Evolutionary conservation across 2,113 vertebrate species (phyloP), one percentile per base, ranked within the genome.

Genomic region (Lagopus muta): DNA sequence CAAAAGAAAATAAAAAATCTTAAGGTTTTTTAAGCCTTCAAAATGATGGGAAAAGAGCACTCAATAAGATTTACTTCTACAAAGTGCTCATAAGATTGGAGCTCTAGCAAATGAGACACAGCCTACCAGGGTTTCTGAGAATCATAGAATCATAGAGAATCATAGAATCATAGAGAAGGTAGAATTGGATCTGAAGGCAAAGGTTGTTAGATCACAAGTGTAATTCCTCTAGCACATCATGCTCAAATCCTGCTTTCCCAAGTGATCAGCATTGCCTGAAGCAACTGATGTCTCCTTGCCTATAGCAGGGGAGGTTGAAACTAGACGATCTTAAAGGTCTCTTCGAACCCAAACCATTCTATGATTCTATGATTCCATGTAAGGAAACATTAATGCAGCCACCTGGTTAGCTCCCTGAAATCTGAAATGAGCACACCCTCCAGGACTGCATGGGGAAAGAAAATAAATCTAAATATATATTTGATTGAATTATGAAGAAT

Each of bases 161-260:
- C 45, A 47, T 20, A 20, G 18, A 21, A 47, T 47, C 47, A 47
- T 21, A 47, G 47, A 47, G 69, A 77, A 83, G 55, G 38, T 65
- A 95, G 90, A 89, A 90, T 3, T 80, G 55, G 54, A 94, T 64
- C 40, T 60, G 69, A 86, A 95, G 78, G 72, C 82, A 90, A 74
- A 95, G 42, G 45, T 45, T 91, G 94, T 94, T 83, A 89, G 66
- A 48, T 0, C 1, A 19, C 64, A 91, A 72, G 21, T 81, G 66
- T 58, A 40, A 43, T 79, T 92, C 89, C 82, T 84, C 22, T n/a
- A 62, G 25, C 55, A 65, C 0, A 0, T 28, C 54, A 66, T 66
- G 45, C 50, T 77, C 58, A 88, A 82, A 88, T 38, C 25, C 67
- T 92, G 54, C 60, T 42, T 71, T 72, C 40, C 64, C 82, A 79